Conservation (phyloP, 2,113 vertebrate genomes). For the Coturnix japonica region DNA sequence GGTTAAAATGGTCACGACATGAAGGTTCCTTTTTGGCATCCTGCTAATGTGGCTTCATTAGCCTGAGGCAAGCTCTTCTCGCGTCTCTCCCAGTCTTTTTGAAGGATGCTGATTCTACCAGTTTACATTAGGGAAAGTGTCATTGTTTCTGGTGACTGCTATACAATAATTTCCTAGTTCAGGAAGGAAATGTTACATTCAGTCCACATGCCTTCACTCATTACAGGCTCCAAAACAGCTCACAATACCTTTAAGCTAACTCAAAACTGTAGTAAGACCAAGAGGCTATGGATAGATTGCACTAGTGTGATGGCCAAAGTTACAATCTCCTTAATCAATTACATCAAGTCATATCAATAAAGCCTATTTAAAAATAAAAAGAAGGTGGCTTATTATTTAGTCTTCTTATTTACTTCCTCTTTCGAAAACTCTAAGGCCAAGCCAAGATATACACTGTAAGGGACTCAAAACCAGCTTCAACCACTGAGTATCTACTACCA, state of each 20-base stretch:
- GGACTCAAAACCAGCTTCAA: neutral
- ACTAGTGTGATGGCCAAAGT: neutral
- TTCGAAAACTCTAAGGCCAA: neutral
- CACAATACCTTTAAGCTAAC: neutral
- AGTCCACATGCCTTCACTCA: rapidly evolving
- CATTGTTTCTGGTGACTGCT: neutral
- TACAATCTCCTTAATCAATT: neutral
- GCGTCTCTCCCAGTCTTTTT: neutral
- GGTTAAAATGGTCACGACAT: neutral
- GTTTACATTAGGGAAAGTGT: neutral
- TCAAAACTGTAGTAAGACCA: neutral
- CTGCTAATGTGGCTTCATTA: neutral
- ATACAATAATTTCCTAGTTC: neutral
- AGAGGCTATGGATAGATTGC: neutral
- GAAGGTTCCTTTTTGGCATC: neutral
- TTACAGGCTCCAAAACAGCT: neutral
- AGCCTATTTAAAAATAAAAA: neutral
- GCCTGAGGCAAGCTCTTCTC: neutral
- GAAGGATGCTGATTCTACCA: neutral
- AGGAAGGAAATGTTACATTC: neutral
- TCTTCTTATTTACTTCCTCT: neutral
- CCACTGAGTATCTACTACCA: neutral
- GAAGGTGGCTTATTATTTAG: neutral
- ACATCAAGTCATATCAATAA: neutral
- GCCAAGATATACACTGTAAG: neutral